A percentile compares a stretch with the other conserved stretches of the same genome.
Evolutionary conservation across 1,140 invertebrate species (phyloP).

Genomic region (Lethocerus indicus): DNA sequence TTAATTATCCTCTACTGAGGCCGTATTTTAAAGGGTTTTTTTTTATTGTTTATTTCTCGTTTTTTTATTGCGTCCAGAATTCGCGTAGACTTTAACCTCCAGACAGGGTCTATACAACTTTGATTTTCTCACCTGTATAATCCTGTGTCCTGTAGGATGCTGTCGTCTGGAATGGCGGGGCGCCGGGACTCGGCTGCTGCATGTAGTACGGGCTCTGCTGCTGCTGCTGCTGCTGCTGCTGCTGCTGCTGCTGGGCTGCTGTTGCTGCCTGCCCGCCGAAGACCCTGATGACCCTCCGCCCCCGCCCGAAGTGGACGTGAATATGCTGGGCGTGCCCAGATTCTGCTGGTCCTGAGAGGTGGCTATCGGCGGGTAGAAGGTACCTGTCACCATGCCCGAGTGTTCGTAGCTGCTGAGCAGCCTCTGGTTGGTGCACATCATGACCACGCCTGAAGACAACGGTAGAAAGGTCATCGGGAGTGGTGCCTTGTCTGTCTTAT

Average conservation of each 20-base stretch:
- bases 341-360: constrained; percentile 53
- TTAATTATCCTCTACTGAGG: no score
- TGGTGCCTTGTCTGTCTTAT: no score
- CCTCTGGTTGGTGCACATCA: constrained; percentile 56
- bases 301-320: constrained; percentile 5
- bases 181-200: background rate
- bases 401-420: constrained; percentile 29
- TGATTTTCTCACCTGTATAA: no score
- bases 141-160: no score
- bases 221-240: no score
- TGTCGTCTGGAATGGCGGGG: background rate
- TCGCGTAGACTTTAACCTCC: background rate
- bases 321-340: constrained; percentile 3
- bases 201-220: background rate
- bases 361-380: constrained; percentile 67
- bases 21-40: no score
- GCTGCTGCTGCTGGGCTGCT: no score
- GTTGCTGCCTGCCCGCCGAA: no score
- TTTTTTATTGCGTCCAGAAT: background rate
- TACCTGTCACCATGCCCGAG: constrained; percentile 32
- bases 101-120: no score
- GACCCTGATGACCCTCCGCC: constrained; percentile 1
- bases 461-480: no score
- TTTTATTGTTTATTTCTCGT: no score
- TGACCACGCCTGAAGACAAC: constrained; percentile 47